phyloP scores from a whole-genome alignment of 2,888 invertebrate genomes.

The Calameuta idolon region DNA sequence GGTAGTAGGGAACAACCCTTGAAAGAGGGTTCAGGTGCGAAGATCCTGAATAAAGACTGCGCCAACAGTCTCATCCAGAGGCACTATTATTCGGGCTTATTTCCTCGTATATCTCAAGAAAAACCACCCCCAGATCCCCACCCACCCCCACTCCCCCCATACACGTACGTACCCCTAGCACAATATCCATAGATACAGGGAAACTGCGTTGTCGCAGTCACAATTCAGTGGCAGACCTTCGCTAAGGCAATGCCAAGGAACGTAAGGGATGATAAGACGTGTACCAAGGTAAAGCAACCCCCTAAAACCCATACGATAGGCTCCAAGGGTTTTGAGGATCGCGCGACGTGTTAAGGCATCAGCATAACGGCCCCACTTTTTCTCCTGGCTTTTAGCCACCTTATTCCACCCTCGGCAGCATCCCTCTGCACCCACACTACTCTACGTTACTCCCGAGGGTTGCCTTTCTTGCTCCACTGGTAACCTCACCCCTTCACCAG shows the following conservation, averaged over 20 bases:
- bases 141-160: conserved; percentile 25
- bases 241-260: neutral
- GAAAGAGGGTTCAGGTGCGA: neutral
- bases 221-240: conserved; percentile 35
- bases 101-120: neutral
- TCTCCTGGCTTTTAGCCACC: conserved; percentile 45
- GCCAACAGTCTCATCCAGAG: neutral
- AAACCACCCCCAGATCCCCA: conserved; percentile 14
- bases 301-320: neutral
- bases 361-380: conserved; percentile 50
- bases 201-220: conserved; percentile 30
- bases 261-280: neutral
- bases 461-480: neutral
- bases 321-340: conserved; percentile 16
- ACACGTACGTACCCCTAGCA: conserved; percentile 42
- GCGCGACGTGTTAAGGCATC: conserved; percentile 48
- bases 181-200: conserved; percentile 26
- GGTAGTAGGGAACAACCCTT: neutral
- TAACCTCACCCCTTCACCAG: neutral
- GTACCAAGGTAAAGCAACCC: neutral
- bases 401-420: conserved; percentile 16
- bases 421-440: neutral
- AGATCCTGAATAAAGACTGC: neutral
- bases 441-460: neutral
- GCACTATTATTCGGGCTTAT: conserved; percentile 6